A percentile compares a stretch with the other conserved stretches of the same genome.
Evolutionary conservation across 2,113 vertebrate species (phyloP).

Genomic region (Acrocephalus arundinaceus): DNA sequence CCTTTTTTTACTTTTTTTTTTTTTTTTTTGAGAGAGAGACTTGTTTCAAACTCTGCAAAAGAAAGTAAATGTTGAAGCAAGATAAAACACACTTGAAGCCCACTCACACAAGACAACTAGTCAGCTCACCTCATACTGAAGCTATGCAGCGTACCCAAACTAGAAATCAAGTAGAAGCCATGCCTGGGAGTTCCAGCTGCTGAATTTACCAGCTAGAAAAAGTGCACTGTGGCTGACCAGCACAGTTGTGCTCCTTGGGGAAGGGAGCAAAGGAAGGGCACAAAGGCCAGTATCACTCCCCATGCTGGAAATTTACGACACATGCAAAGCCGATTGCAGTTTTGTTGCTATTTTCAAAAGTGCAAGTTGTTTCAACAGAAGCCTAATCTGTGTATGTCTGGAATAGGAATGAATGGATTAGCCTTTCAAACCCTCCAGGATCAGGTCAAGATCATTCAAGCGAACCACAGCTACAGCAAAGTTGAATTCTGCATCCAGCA

Average conservation of each 20-base stretch:
- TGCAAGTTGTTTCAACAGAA: slow-evolving; percentile 46
- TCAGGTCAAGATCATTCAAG: slow-evolving; percentile 25
- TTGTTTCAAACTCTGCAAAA: not conserved
- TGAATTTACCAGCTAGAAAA: not conserved
- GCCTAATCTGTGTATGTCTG: slow-evolving; percentile 51
- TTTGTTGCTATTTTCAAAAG: slow-evolving; percentile 36
- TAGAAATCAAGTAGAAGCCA: not conserved
- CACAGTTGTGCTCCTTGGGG: not conserved
- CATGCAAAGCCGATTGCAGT: slow-evolving; percentile 31
- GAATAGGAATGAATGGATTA: slow-evolving; percentile 67
- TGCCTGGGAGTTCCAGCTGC: not conserved
- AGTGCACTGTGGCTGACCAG: not conserved
- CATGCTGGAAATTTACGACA: not conserved
- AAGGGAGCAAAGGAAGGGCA: not conserved
- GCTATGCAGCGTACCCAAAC: not conserved
- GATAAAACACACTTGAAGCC: not conserved
- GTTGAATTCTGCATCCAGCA: not conserved
- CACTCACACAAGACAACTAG: not conserved
- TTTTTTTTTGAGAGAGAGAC: not conserved
- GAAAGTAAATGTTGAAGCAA: not conserved
- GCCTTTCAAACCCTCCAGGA: slow-evolving; percentile 46
- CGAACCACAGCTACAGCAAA: not conserved
- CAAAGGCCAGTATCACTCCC: not conserved
- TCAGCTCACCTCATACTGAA: not conserved
- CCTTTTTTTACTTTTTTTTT: too few relatives aligned